Percentiles rank a stretch among this genome's conserved stretches.
These are phyloP conservation scores for Neodontobutis hainanensis DNA, from an alignment of 2,113 vertebrate species.

Conservation along the genomic window DNA sequence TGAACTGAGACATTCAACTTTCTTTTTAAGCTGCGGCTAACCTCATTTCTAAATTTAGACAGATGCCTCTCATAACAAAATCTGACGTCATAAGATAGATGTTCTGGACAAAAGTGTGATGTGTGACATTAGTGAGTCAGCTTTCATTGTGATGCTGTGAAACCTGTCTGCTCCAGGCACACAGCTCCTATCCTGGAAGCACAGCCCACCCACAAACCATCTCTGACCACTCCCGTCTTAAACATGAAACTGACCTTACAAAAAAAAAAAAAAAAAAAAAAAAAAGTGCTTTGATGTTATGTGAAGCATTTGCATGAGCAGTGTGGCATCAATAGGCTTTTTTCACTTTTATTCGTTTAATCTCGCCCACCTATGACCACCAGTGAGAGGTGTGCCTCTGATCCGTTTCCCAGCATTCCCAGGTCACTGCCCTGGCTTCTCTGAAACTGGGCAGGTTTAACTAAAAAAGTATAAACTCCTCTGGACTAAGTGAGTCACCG, in stretches of 20 bases:
- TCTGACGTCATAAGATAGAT: not conserved
- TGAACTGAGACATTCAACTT: not conserved
- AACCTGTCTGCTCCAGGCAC: conserved; percentile 18
- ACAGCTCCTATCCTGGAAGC: not conserved
- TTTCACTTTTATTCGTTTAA: not conserved
- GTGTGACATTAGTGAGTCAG: conserved; percentile 30
- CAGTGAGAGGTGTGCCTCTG: conserved; percentile 13
- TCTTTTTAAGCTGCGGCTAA: conserved; percentile 11
- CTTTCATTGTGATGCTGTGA: not conserved
- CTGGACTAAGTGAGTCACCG: conserved; percentile 25
- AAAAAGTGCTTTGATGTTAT: conserved; percentile 4
- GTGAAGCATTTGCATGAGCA: conserved; percentile 2
- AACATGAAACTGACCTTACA: conserved; percentile 4
- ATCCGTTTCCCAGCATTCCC: not conserved
- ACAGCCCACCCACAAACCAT: conserved; percentile 37
- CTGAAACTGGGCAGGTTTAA: conserved; percentile 23
- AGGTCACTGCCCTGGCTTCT: conserved; percentile 6
- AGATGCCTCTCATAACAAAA: conserved; percentile 4
- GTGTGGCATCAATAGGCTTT: not conserved
- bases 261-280: too few species aligned
- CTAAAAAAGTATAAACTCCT: conserved; percentile 3
- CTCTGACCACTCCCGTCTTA: conserved; percentile 20
- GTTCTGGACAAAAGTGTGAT: conserved; percentile 38
- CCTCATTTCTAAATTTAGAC: conserved; percentile 5
- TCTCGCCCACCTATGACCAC: conserved; percentile 13